Percentiles rank a stretch among this genome's conserved stretches.
These are phyloP conservation scores for Cremastobaeus sp. DNA, from an alignment of 2,888 invertebrate species.

Conservation along the genomic window DNA sequence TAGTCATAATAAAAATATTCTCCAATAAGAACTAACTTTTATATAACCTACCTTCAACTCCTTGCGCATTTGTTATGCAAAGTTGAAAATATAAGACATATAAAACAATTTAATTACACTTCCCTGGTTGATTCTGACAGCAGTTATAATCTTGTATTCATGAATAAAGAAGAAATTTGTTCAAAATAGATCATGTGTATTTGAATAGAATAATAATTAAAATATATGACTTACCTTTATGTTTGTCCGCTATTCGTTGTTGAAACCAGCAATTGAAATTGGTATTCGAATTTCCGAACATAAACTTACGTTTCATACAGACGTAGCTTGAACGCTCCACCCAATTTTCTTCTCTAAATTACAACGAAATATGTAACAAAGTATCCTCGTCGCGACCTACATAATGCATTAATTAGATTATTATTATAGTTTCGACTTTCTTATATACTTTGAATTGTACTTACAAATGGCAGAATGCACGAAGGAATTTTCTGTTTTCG, in stretches of 20 bases:
- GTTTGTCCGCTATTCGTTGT: too few species aligned
- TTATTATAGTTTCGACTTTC: conserved; percentile 19
- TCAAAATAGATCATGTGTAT: neutral
- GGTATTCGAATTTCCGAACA: too few species aligned
- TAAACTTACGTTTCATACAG: neutral
- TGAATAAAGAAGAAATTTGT: too few species aligned
- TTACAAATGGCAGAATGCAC: conserved; percentile 7
- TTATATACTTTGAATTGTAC: conserved; percentile 12
- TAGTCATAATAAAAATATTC: too few species aligned
- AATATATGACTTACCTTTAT: too few species aligned
- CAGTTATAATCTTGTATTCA: too few species aligned
- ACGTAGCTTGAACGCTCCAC: neutral
- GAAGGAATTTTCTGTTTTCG: neutral
- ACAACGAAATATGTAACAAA: conserved; percentile 8
- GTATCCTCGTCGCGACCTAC: conserved; percentile 9
- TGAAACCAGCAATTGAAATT: too few species aligned
- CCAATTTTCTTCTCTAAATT: conserved; percentile 1
- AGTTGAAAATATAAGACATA: too few species aligned
- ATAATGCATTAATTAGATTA: conserved; percentile 17
- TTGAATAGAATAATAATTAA: neutral
- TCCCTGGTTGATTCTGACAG: conserved; percentile 1
- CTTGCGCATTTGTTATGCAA: too few species aligned
- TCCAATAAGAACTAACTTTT: too few species aligned
- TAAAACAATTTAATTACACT: neutral
- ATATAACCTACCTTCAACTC: too few species aligned